Evolutionary conservation across 1,140 invertebrate genomes (phyloP).

Genomic region (Sarcophaga peregrina): DNA sequence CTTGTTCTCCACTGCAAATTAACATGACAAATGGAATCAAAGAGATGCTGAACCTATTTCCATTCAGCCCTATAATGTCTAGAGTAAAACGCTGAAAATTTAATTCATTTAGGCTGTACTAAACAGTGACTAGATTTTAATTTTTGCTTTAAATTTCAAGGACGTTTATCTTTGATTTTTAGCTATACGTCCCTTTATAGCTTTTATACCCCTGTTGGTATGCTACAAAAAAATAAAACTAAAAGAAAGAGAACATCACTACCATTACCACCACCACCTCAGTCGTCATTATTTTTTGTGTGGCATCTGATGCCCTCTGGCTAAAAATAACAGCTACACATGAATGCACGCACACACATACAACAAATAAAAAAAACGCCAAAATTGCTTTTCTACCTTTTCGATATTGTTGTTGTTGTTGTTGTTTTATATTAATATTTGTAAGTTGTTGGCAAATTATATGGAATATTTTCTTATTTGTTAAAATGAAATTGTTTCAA

Average conservation of each 20-base stretch:
- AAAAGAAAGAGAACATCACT: background rate
- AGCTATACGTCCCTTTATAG: slow-evolving; percentile 22
- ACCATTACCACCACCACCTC: too few relatives aligned
- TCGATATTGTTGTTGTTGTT: background rate
- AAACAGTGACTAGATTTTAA: too few relatives aligned
- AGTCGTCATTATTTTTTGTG: background rate
- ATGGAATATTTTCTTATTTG: background rate
- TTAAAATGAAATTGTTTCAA: background rate
- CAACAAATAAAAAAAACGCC: slow-evolving; percentile 42
- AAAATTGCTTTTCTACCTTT: background rate
- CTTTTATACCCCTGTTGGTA: slow-evolving; percentile 19
- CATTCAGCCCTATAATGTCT: too few relatives aligned
- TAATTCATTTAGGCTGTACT: too few relatives aligned
- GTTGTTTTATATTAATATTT: background rate
- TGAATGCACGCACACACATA: slow-evolving; percentile 2
- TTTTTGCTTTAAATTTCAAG: too few relatives aligned
- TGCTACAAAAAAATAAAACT: background rate
- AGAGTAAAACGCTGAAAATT: too few relatives aligned
- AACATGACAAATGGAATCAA: too few relatives aligned
- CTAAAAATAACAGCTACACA: slow-evolving; percentile 45
- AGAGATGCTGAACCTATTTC: too few relatives aligned
- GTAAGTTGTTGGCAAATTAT: background rate
- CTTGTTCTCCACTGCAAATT: too few relatives aligned
- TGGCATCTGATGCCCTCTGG: slow-evolving; percentile 40
- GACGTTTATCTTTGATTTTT: background rate